phyloP scores from a whole-genome alignment of 2,113 vertebrate species.

The Anoplopoma fimbria region DNA sequence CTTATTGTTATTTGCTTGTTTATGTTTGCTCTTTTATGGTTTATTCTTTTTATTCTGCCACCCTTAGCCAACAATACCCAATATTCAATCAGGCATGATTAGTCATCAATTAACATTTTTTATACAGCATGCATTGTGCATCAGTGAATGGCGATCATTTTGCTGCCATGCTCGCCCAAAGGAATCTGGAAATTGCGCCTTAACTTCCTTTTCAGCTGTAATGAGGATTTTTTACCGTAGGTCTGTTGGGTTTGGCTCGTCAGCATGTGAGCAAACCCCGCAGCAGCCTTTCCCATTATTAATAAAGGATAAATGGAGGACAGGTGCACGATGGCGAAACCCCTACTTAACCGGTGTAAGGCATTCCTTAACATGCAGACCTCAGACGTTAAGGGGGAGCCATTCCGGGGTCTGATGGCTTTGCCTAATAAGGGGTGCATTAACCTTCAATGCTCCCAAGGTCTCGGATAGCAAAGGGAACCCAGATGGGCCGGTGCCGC shows the following conservation, averaged over 20 bases:
- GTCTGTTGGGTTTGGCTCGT: constrained; percentile 2
- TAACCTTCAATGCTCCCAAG: constrained; percentile 73
- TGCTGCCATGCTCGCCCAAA: background rate
- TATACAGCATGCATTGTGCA: constrained; percentile 1
- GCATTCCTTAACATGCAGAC: constrained; percentile 53
- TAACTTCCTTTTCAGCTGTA: background rate
- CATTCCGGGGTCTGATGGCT: constrained; percentile 58
- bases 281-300: constrained; percentile 29
- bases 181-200: background rate
- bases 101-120: constrained; percentile 6
- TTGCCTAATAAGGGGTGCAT: constrained; percentile 68
- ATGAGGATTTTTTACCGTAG: background rate
- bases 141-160: constrained; percentile 16
- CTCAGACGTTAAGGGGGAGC: constrained; percentile 48
- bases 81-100: background rate
- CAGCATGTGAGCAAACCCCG: constrained; percentile 13
- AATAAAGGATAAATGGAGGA: constrained; percentile 49
- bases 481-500: constrained; percentile 64
- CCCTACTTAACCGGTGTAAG: constrained; percentile 42
- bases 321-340: constrained; percentile 33
- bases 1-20: background rate
- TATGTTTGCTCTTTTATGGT: background rate
- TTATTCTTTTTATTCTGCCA: background rate
- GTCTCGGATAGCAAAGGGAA: constrained; percentile 60
- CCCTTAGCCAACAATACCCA: background rate